Percentiles rank a stretch among this genome's conserved stretches.
Evolutionary conservation across 2,797 vertebrate genomes (phyloP).

Genomic region (Oceanodroma leucorhoa): DNA sequence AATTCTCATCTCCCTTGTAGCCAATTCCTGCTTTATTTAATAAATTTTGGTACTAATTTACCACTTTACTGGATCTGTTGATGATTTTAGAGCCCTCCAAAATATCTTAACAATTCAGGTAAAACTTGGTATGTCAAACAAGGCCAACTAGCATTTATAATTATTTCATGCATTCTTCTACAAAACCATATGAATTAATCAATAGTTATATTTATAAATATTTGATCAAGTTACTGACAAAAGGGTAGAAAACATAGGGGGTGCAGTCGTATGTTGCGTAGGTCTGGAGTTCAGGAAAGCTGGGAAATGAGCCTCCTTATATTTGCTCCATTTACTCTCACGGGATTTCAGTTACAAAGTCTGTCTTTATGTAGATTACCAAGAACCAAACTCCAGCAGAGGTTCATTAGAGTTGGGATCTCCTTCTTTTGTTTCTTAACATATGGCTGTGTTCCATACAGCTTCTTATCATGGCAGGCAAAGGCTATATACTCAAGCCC

Average conservation of each 20-base stretch:
- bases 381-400: background rate
- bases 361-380: background rate
- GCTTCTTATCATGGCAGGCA: background rate
- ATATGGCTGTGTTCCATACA: background rate
- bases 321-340: background rate
- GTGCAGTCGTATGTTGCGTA: background rate
- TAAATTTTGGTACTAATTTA: background rate
- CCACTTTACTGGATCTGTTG: background rate
- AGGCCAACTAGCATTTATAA: background rate
- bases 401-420: background rate
- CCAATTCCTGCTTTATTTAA: background rate
- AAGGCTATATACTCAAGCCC: background rate
- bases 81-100: background rate
- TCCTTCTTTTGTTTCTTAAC: background rate
- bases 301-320: background rate
- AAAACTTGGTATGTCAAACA: background rate
- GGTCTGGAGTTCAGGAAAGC: background rate
- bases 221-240: background rate
- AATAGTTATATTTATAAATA: background rate
- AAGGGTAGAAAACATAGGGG: background rate
- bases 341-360: background rate
- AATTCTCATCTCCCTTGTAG: background rate
- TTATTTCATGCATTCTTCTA: background rate
- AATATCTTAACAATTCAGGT: background rate
- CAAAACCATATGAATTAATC: background rate